These are phyloP conservation scores for Sinelater perroti DNA, from an alignment of 2,888 invertebrate genomes.

Conservation along the genomic window DNA sequence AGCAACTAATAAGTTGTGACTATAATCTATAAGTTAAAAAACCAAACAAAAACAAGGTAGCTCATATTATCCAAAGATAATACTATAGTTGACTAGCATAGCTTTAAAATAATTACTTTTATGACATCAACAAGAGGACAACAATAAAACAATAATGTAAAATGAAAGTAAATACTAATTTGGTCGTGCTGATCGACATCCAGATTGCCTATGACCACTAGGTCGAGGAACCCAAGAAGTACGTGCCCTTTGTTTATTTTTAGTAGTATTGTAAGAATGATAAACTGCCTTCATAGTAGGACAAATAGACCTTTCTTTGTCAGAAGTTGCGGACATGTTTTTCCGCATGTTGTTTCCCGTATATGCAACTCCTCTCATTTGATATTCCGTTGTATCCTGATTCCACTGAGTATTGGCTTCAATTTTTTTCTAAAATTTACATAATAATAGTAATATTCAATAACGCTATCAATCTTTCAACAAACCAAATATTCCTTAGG, in stretches of 20 bases:
- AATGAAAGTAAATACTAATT: constrained; percentile 12
- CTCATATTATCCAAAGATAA: not conserved
- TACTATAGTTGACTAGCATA: not conserved
- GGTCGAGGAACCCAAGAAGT: constrained; percentile 50
- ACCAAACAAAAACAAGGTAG: not conserved
- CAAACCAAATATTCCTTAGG: constrained; percentile 90
- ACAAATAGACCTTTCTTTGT: constrained; percentile 47
- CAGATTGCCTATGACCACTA: constrained; percentile 17
- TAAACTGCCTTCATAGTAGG: constrained; percentile 57
- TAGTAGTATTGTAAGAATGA: constrained; percentile 53
- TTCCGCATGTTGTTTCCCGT: constrained; percentile 98
- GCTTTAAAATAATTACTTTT: not conserved
- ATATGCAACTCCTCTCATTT: constrained; percentile 96
- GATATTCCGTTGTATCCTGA: constrained; percentile 98
- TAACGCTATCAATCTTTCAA: constrained; percentile 32
- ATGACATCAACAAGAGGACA: not conserved
- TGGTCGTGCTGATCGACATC: constrained; percentile 22
- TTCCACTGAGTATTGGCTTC: constrained; percentile 96
- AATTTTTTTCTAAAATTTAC: constrained; percentile 74
- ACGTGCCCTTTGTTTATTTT: constrained; percentile 42
- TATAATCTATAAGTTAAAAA: too few relatives aligned
- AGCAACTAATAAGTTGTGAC: too few relatives aligned
- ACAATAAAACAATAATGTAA: not conserved
- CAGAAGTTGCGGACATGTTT: constrained; percentile 62
- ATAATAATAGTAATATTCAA: constrained; percentile 2